phyloP scores from a whole-genome alignment of 2,797 vertebrate genomes.

The Microcaecilia unicolor region DNA sequence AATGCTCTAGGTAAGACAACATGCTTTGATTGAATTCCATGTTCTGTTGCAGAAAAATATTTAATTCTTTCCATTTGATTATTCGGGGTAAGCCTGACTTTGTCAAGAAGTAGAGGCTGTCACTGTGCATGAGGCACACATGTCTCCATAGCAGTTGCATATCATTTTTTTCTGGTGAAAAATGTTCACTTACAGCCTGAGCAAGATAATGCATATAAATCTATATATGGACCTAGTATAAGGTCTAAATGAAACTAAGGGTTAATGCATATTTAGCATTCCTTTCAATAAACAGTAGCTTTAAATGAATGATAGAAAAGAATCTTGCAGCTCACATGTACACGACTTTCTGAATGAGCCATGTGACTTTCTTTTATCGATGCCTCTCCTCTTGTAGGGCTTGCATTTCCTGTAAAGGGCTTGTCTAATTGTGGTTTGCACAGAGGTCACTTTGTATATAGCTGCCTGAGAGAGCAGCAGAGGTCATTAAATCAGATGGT shows the following conservation, averaged over 20 bases:
- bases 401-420: constrained; percentile 58
- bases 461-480: constrained; percentile 30
- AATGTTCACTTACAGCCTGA: too few relatives aligned
- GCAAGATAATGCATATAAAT: too few relatives aligned
- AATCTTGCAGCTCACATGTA: neutral
- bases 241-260: too few relatives aligned
- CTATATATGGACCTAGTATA: too few relatives aligned
- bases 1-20: neutral
- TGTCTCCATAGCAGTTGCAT: too few relatives aligned
- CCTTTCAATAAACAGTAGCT: neutral
- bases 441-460: constrained; percentile 44
- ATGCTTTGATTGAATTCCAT: neutral
- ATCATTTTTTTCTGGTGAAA: too few relatives aligned
- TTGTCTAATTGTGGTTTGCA: constrained; percentile 62
- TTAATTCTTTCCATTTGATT: neutral
- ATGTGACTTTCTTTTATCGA: constrained; percentile 51
- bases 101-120: neutral
- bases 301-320: constrained; percentile 24
- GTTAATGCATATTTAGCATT: neutral
- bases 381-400: constrained; percentile 40
- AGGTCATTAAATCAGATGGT: constrained; percentile 58
- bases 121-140: too few relatives aligned
- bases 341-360: constrained; percentile 17
- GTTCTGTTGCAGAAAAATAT: neutral
- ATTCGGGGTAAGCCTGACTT: neutral